Conservation (phyloP, 2,797 vertebrate species). For the Chrysocyon brachyurus region DNA sequence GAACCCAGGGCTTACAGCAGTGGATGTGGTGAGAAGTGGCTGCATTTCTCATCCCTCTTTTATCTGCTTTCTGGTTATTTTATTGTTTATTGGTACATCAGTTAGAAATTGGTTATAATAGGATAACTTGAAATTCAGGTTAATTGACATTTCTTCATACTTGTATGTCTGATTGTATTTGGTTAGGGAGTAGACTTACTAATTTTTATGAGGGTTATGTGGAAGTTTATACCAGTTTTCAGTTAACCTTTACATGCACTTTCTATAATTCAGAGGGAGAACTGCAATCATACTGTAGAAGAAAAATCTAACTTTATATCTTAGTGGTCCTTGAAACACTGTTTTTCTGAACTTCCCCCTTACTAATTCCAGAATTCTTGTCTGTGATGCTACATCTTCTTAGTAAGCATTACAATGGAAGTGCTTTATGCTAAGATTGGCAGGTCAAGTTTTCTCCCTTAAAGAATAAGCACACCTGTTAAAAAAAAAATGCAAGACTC, state of each 20-base stretch:
- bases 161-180: background rate
- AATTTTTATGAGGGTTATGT: background rate
- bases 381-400: background rate
- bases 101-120: background rate
- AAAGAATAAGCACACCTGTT: background rate
- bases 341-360: background rate
- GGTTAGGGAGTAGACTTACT: background rate
- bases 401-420: background rate
- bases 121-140: background rate
- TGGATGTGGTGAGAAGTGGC: background rate
- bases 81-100: background rate
- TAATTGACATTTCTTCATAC: background rate
- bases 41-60: background rate
- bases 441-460: background rate
- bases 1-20: background rate
- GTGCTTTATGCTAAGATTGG: background rate
- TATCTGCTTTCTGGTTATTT: background rate
- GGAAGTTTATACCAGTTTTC: background rate
- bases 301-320: background rate
- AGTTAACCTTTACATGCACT: background rate
- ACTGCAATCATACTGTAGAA: background rate
- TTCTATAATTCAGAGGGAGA: background rate
- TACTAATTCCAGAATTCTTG: background rate
- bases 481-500: background rate
- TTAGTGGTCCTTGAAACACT: background rate